Evolutionary conservation across 2,113 vertebrate species (phyloP).

Genomic region (Crocuta crocuta): DNA sequence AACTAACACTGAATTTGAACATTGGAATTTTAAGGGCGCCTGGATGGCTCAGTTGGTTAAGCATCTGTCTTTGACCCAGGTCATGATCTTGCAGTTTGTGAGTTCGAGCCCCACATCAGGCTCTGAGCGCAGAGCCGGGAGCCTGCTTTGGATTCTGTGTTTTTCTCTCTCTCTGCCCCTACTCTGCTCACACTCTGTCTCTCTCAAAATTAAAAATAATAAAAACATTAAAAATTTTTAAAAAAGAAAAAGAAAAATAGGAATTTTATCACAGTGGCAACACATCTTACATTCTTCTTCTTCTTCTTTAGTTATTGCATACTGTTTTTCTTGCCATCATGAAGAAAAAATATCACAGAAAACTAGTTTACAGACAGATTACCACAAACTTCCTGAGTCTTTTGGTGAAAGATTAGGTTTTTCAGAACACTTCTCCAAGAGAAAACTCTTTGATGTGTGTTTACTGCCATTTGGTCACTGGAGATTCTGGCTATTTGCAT

Average conservation of each 20-base stretch:
- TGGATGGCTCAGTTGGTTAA: too few species aligned
- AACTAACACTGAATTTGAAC: conserved; percentile 29
- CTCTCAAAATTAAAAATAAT: too few species aligned
- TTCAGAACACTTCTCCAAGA: neutral
- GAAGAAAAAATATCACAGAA: conserved; percentile 28
- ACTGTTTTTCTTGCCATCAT: neutral
- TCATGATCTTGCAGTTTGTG: too few species aligned
- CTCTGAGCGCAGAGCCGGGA: too few species aligned
- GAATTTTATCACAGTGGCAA: conserved; percentile 6
- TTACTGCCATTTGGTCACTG: neutral
- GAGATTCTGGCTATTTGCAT: conserved; percentile 23
- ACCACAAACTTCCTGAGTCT: neutral
- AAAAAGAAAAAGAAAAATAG: neutral
- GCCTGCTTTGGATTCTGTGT: too few species aligned
- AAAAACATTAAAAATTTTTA: too few species aligned
- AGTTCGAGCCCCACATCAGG: too few species aligned
- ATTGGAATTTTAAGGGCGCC: neutral
- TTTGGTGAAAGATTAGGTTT: neutral
- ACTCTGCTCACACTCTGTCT: too few species aligned
- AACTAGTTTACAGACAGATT: neutral
- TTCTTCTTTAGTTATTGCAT: neutral
- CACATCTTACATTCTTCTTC: neutral
- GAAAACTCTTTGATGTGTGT: conserved; percentile 43
- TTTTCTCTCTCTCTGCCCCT: too few species aligned
- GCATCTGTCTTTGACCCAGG: too few species aligned